Base-by-base conservation (phyloP, 2,888 invertebrate genomes). In the Lasioglossum marginatum region DNA sequence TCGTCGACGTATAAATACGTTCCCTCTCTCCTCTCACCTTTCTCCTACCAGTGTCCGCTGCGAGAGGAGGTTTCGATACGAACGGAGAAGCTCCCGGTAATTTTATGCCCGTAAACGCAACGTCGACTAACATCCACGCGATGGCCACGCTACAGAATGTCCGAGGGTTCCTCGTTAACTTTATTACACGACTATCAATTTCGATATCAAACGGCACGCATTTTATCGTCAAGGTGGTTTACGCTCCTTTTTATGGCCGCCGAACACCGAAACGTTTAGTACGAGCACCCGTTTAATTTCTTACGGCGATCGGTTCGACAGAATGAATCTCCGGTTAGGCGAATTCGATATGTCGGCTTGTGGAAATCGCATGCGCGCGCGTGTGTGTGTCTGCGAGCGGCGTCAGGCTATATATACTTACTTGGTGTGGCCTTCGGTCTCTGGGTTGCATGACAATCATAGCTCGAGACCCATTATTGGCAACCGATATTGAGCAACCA, bases 351-450 rank as follows among this genome's bases (percentile, higher is more conserved):
- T 48, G 6, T 19, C 48, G 48, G 48, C 48, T 23, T 23, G 48
- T 48, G 57, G 57, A 27, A 27, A 27, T n/a, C 57, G 60, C 27
- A 4, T 14, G 27, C 0, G 57, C 12, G 19, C 2, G 48, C 5
- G 23, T 8, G 23, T 23, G 6, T 0, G 23, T 1, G 23, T 52
- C 19, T 52, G 2, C 23, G 23, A 52, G 81, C 76, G 3, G 68
- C 71, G 77, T 79, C 70, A 75, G 82, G 74, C 79, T 88, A 88
- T 88, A 79, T 88, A 83, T 88, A 87, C 87, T 70, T 83, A 82
- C 81, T 71, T 81, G 87, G 84, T 83, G 80, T 83, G 89, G 81
- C 89, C 89, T 89, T 89, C 87, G 85, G 79, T 88, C 85, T 48
- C 80, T 79, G 63, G 71, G 77, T 87, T 82, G 80, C 85, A 89